phyloP scores from a whole-genome alignment of 30 jellyfish, hydroid and myxozoan genomes.

The Turritopsis dohrnii region DNA sequence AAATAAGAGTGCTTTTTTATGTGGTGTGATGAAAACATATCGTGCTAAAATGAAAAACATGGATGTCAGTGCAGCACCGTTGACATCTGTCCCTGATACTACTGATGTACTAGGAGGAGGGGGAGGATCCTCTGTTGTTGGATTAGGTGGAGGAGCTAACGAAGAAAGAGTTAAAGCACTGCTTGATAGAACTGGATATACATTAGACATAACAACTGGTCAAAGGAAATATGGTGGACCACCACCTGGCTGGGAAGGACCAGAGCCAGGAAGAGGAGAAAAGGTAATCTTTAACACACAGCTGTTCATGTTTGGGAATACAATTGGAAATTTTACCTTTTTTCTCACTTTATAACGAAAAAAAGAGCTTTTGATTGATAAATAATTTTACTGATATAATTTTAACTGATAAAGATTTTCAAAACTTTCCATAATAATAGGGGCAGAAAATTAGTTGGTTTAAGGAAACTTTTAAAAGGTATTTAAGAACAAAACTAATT shows the following conservation, averaged over 20 bases:
- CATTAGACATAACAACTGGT: slow-evolving; percentile 96
- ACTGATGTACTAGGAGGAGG: slow-evolving; percentile 28
- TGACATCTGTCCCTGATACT: background rate
- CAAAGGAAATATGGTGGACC: slow-evolving; percentile 99
- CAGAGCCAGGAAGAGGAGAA: slow-evolving; percentile 98
- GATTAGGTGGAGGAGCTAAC: slow-evolving; percentile 41
- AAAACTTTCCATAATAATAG: too few species aligned
- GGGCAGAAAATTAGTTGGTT: too few species aligned
- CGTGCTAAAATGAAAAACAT: slow-evolving; percentile 85
- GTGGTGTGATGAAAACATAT: slow-evolving; percentile 97
- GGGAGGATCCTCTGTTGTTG: too few species aligned
- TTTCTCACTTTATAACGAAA: too few species aligned
- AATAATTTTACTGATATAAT: too few species aligned
- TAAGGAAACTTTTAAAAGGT: too few species aligned
- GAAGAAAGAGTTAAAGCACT: slow-evolving; percentile 79
- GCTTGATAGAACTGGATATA: slow-evolving; percentile 86
- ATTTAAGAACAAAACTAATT: too few species aligned
- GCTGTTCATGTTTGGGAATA: too few species aligned
- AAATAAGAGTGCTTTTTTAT: slow-evolving; percentile 90
- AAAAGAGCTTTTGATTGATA: too few species aligned
- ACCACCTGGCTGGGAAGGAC: slow-evolving; percentile 99
- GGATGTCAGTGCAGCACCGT: slow-evolving; percentile 32
- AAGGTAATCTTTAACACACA: slow-evolving; percentile 55
- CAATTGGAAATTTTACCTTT: too few species aligned
- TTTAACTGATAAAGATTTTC: too few species aligned